Conservation (phyloP, 2,113 vertebrate species). For the Myotis brandtii region DNA sequence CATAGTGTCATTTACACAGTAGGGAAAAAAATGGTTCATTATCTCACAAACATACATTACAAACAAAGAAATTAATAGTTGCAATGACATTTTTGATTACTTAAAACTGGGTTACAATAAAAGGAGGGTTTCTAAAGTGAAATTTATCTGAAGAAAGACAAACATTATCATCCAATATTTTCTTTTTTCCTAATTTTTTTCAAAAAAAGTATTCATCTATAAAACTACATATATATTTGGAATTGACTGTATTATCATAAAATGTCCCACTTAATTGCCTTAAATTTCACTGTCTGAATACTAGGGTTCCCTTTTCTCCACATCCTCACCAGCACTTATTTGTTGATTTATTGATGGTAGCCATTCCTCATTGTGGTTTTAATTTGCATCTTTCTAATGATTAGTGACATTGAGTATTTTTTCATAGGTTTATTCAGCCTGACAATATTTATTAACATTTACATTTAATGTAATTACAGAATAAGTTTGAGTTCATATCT, state of each 20-base stretch:
- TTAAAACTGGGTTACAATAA: slow-evolving; percentile 15
- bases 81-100: slow-evolving; percentile 2
- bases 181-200: not conserved
- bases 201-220: not conserved
- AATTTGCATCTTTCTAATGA: not conserved
- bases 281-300: not conserved
- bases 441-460: not conserved
- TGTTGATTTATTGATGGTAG: not conserved
- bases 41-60: slow-evolving; percentile 62
- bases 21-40: slow-evolving; percentile 68
- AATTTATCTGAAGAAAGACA: not conserved
- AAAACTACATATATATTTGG: not conserved
- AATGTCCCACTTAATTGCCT: not conserved
- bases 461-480: not conserved
- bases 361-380: not conserved
- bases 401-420: not conserved
- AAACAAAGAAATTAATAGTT: slow-evolving; percentile 43
- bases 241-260: not conserved
- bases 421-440: not conserved
- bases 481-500: not conserved
- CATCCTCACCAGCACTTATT: not conserved
- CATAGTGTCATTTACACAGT: slow-evolving; percentile 34
- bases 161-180: not conserved
- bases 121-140: not conserved
- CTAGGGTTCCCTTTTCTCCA: not conserved